A percentile compares a stretch with the other conserved stretches of the same genome.
Evolutionary conservation across 2,113 vertebrate genomes (phyloP).

Genomic region (Pipra filicauda): DNA sequence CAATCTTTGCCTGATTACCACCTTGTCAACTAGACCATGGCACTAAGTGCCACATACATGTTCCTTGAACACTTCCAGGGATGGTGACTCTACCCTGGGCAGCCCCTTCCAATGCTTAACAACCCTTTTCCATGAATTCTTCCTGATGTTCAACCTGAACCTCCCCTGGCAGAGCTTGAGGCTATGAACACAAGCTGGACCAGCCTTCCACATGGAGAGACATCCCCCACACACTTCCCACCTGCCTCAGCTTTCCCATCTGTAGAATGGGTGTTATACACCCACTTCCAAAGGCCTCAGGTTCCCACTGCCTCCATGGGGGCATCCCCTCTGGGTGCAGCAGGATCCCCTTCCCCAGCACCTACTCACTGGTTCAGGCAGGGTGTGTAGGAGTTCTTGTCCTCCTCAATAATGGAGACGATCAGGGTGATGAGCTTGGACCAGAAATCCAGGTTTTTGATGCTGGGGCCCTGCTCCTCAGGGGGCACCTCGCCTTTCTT

Average conservation of each 20-base stretch:
- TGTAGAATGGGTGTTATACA: not conserved
- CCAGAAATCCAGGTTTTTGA: slow-evolving; percentile 99
- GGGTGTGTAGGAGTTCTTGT: slow-evolving; percentile 98
- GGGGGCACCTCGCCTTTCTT: slow-evolving; percentile 94
- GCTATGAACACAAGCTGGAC: not conserved
- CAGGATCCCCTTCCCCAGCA: not conserved
- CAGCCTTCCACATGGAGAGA: not conserved
- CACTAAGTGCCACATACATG: not conserved
- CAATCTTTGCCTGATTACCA: not conserved
- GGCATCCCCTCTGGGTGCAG: not conserved
- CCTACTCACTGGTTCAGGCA: slow-evolving; percentile 95
- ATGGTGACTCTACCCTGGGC: not conserved
- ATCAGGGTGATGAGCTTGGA: slow-evolving; percentile 98
- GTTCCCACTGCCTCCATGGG: rapidly evolving
- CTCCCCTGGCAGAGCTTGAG: not conserved
- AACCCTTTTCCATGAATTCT: not conserved
- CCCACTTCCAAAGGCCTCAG: not conserved
- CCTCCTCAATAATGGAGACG: slow-evolving; percentile 97
- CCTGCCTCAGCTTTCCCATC: not conserved
- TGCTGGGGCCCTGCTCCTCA: slow-evolving; percentile 96
- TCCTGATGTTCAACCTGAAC: not conserved
- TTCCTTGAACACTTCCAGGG: not conserved
- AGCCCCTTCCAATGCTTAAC: not conserved
- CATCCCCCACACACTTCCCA: not conserved
- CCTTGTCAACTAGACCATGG: not conserved